These are phyloP conservation scores for Mythimna vitellina DNA, from an alignment of 2,888 invertebrate species.

Conservation along the genomic window DNA sequence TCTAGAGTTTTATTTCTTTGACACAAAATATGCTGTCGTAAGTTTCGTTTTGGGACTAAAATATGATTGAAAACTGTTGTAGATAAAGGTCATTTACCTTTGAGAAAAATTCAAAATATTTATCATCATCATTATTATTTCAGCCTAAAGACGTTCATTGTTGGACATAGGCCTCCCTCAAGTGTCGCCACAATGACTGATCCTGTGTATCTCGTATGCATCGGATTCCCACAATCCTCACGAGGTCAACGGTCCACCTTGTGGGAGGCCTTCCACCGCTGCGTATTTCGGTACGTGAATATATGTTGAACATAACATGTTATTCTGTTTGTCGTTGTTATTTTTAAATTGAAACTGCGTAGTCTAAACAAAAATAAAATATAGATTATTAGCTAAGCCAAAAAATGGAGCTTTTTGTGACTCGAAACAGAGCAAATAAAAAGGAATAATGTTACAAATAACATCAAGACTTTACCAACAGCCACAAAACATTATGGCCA, in stretches of 20 bases:
- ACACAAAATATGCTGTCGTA: conserved; percentile 15
- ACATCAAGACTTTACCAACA: conserved; percentile 18
- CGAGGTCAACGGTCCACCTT: too few relatives aligned
- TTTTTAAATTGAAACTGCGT: not conserved
- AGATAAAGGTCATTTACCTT: not conserved
- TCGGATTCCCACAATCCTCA: too few relatives aligned
- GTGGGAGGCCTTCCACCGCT: too few relatives aligned
- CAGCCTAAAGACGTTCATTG: too few relatives aligned
- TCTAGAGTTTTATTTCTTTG: conserved; percentile 25
- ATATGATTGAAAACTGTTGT: not conserved
- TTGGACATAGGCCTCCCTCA: too few relatives aligned
- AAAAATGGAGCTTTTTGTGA: not conserved
- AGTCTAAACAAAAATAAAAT: not conserved
- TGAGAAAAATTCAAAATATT: too few relatives aligned
- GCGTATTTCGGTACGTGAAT: too few relatives aligned
- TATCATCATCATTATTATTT: too few relatives aligned
- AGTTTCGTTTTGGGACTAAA: not conserved
- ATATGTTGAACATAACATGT: not conserved
- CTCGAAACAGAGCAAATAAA: conserved; percentile 25
- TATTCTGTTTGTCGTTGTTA: not conserved
- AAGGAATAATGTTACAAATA: conserved; percentile 30
- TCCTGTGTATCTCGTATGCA: too few relatives aligned
- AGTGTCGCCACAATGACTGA: too few relatives aligned
- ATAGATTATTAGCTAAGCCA: not conserved
- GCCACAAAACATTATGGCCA: conserved; percentile 39